Percentiles rank a stretch among this genome's conserved stretches.
phyloP scores from a whole-genome alignment of 2,888 invertebrate species.

The Hydroisotoma schaefferi region DNA sequence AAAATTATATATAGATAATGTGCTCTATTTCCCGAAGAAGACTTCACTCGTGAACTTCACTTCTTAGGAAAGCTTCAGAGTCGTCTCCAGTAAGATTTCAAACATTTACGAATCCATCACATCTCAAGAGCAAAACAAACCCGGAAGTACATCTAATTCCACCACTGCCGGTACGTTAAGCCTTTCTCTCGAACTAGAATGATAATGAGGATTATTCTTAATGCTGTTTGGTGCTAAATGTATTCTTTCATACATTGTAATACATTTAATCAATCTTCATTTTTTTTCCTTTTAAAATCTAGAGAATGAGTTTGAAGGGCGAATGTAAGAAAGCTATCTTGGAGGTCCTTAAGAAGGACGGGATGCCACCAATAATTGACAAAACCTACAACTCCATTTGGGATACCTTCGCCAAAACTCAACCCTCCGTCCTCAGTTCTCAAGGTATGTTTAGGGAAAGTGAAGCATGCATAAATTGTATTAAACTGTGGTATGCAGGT shows the following conservation, averaged over 20 bases:
- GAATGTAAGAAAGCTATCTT: conserved; percentile 36
- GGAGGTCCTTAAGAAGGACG: conserved; percentile 39
- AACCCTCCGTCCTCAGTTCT: conserved; percentile 44
- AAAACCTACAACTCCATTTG: conserved; percentile 44
- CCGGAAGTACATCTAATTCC: too few relatives aligned
- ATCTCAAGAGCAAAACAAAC: not conserved
- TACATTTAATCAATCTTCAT: not conserved
- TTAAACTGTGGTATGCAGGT: too few relatives aligned
- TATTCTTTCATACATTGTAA: too few relatives aligned
- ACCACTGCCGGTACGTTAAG: too few relatives aligned
- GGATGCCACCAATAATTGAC: conserved; percentile 40
- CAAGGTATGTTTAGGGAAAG: conserved; percentile 23
- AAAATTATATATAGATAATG: conserved; percentile 35
- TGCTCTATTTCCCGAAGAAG: conserved; percentile 26
- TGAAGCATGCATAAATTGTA: too few relatives aligned
- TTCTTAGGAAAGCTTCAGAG: conserved; percentile 14
- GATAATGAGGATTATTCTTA: too few relatives aligned
- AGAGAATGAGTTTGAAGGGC: conserved; percentile 41
- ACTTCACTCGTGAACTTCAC: conserved; percentile 24
- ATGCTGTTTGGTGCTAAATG: too few relatives aligned
- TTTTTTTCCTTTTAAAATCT: not conserved
- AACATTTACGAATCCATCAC: not conserved
- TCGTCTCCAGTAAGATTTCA: conserved; percentile 5
- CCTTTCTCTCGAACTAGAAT: not conserved
- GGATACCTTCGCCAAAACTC: conserved; percentile 46